A percentile compares a stretch with the other conserved stretches of the same genome.
Conservation (phyloP, 2,113 vertebrate species). For the Garra rufa region DNA sequence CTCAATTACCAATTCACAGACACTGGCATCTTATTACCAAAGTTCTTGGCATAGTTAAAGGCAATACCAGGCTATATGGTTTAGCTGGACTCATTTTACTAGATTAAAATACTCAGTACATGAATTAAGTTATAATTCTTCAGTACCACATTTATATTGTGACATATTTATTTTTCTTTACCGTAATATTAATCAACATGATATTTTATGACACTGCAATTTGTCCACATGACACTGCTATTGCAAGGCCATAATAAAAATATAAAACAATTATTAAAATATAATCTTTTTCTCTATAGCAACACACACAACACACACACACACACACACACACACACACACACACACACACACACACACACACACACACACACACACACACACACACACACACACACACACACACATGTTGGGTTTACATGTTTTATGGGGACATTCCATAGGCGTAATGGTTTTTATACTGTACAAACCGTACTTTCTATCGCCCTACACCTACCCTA, state of each 20-base stretch:
- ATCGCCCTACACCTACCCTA: no score
- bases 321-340: no score
- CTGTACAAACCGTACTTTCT: no score
- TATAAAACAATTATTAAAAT: background rate
- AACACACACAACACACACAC: no score
- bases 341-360: no score
- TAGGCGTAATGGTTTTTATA: no score
- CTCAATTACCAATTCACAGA: slow-evolving; percentile 51
- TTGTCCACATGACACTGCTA: background rate
- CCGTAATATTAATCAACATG: background rate
- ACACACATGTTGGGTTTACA: no score
- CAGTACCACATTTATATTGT: background rate
- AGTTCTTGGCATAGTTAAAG: slow-evolving; percentile 35
- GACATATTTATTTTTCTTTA: background rate
- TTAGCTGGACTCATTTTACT: background rate
- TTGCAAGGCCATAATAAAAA: background rate
- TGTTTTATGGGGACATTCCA: no score
- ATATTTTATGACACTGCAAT: background rate
- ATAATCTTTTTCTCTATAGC: no score
- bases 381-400: no score
- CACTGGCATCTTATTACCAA: slow-evolving; percentile 45
- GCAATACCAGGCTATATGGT: slow-evolving; percentile 4
- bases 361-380: no score
- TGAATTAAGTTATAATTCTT: background rate
- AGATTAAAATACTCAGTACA: background rate